These are phyloP conservation scores for Nipponacmea schrenckii DNA, from an alignment of 2,888 invertebrate species.

Conservation along the genomic window DNA sequence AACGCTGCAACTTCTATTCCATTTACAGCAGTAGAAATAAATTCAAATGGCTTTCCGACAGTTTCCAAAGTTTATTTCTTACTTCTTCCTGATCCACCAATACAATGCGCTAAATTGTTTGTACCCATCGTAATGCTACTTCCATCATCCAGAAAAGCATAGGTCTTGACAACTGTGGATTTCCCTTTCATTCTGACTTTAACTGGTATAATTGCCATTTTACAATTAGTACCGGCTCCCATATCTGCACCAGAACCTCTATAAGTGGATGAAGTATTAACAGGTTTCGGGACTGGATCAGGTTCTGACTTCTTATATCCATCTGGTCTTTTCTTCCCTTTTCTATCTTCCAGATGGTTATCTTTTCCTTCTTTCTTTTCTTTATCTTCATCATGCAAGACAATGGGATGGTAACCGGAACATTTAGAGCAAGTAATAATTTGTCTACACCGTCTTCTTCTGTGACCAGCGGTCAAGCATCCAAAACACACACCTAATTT, in stretches of 20 bases:
- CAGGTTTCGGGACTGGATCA: background rate
- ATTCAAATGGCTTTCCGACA: slow-evolving; percentile 9
- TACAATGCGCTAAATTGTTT: background rate
- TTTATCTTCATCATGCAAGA: background rate
- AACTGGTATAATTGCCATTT: slow-evolving; percentile 25
- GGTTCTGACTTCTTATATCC: background rate
- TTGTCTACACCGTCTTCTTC: background rate
- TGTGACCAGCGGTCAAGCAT: slow-evolving; percentile 1
- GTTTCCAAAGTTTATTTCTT: slow-evolving; percentile 15
- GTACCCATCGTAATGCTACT: slow-evolving; percentile 15
- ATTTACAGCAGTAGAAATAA: background rate
- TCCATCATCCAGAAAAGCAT: slow-evolving; percentile 21
- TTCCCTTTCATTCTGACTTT: slow-evolving; percentile 8
- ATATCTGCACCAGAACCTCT: background rate
- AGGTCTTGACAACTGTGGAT: background rate
- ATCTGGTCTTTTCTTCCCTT: no score
- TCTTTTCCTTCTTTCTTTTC: no score
- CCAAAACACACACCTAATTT: slow-evolving; percentile 8
- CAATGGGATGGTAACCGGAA: background rate
- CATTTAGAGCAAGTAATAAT: background rate
- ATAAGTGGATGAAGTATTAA: background rate
- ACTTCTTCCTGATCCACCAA: slow-evolving; percentile 12
- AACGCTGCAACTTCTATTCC: slow-evolving; percentile 10
- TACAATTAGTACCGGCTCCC: slow-evolving; percentile 2
- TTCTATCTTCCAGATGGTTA: no score